A percentile compares a stretch with the other conserved stretches of the same genome.
These are phyloP conservation scores for Seira musarum DNA, from an alignment of 2,888 invertebrate species.

Conservation along the genomic window DNA sequence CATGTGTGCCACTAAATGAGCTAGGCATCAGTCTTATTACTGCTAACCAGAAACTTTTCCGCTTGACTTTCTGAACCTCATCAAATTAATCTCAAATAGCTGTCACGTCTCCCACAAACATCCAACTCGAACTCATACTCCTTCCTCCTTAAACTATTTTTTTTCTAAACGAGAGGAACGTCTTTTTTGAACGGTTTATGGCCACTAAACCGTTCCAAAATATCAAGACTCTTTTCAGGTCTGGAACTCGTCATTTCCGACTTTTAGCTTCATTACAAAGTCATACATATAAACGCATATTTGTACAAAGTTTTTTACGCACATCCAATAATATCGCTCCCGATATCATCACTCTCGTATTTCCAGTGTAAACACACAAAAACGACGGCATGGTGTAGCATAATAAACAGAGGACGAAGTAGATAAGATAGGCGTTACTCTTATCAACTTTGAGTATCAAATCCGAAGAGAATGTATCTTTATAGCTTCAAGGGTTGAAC, in stretches of 20 bases:
- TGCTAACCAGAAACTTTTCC: not conserved
- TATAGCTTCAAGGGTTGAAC: not conserved
- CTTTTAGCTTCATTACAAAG: conserved; percentile 34
- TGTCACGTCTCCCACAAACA: too few relatives aligned
- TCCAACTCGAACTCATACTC: not conserved
- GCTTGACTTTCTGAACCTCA: not conserved
- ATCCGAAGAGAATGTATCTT: not conserved
- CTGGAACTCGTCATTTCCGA: conserved; percentile 27
- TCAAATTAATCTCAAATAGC: not conserved
- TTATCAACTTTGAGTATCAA: not conserved
- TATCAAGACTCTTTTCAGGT: conserved; percentile 1
- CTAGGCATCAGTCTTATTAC: too few relatives aligned
- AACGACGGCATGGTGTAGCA: not conserved
- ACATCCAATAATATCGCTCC: conserved; percentile 3
- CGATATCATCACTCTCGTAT: not conserved
- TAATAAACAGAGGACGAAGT: not conserved
- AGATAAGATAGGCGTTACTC: not conserved
- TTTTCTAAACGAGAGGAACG: not conserved
- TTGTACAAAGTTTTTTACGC: not conserved
- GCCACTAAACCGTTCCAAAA: not conserved
- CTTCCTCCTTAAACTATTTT: conserved; percentile 7
- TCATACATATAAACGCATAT: not conserved
- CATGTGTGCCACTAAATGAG: not conserved
- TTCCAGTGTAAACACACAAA: not conserved
- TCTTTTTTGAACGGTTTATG: not conserved